Base-by-base conservation (phyloP, 2,113 vertebrate species). In the Arenaria interpres region DNA sequence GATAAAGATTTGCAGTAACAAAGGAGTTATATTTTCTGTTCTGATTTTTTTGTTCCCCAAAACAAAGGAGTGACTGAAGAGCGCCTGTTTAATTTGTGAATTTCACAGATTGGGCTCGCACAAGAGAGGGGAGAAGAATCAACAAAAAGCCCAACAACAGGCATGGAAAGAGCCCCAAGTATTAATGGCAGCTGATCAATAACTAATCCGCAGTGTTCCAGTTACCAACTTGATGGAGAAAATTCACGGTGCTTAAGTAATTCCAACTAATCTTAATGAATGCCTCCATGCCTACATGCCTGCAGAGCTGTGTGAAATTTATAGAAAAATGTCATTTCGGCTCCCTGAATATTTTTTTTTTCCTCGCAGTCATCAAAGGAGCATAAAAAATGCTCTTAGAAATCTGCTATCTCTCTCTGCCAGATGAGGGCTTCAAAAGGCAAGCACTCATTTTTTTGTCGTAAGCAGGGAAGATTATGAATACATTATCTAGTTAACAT, bases 211-310 rank as follows among this genome's bases (percentile, higher is more conserved):
- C 94, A 86, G 94, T 92, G 96, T 97, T 97, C 95, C 94, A 97
- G 97, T 95, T 97, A 95, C 93, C 95, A 96, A 92, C 95, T 90
- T 94, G 96, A 97, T 97, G 94, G 96, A 95, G 95, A 95, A 97
- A 96, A 97, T 97, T 96, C 96, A 96, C 73, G 95, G 96, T 96
- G 95, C 96, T 97, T 97, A 97, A 97, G 96, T 98, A 97, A 98
- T 97, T 98, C 95, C 90, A 97, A 94, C 96, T 97, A 97, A 98
- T 97, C 97, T 98, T 98, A 98, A 98, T 97, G 97, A 98, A 95
- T 97, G 94, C 97, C 93, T 95, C 89, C 92, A 94, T 97, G 95
- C 94, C 85, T 96, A 25, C 95, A 92, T 95, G 97, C 97, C 97
- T 95, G 95, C 96, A 96, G 96, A 98, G 92, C 96, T 90, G 74